Evolutionary conservation across 2,888 invertebrate genomes (phyloP).

Genomic region (Parascotia fuliginaria): DNA sequence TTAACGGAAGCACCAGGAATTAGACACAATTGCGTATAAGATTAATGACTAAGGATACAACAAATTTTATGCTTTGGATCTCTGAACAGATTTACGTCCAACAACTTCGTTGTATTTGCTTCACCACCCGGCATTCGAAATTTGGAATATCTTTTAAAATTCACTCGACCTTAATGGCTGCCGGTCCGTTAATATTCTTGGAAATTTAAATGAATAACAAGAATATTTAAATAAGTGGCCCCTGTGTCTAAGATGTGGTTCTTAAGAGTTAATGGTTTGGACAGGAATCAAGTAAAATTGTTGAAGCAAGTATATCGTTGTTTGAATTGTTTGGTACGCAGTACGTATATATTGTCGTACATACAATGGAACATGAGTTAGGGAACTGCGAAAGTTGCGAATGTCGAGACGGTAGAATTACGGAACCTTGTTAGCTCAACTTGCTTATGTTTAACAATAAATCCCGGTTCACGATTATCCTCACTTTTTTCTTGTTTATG

Average conservation of each 20-base stretch:
- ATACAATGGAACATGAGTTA: conserved; percentile 10
- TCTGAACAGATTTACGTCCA: conserved; percentile 53
- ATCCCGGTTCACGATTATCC: not conserved
- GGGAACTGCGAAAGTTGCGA: conserved; percentile 9
- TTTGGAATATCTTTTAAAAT: conserved; percentile 21
- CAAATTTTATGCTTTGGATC: conserved; percentile 65
- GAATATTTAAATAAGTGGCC: conserved; percentile 36
- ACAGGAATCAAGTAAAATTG: conserved; percentile 15
- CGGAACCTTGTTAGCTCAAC: conserved; percentile 8
- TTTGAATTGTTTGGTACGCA: conserved; percentile 7
- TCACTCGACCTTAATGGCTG: conserved; percentile 10
- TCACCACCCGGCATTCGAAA: conserved; percentile 11
- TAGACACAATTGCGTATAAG: conserved; percentile 73
- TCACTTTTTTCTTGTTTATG: not conserved
- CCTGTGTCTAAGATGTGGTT: conserved; percentile 18
- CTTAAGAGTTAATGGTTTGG: conserved; percentile 33
- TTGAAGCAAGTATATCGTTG: conserved; percentile 2
- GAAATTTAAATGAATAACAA: conserved; percentile 37
- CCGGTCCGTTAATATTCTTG: conserved; percentile 17
- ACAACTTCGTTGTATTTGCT: conserved; percentile 26
- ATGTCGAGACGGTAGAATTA: conserved; percentile 7
- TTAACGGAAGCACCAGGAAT: conserved; percentile 67
- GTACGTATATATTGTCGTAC: conserved; percentile 8
- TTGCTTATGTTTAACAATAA: conserved; percentile 1
- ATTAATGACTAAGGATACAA: conserved; percentile 69